A percentile compares a stretch with the other conserved stretches of the same genome.
Evolutionary conservation across 2,113 vertebrate species (phyloP).

Genomic region (Vulpes vulpes): DNA sequence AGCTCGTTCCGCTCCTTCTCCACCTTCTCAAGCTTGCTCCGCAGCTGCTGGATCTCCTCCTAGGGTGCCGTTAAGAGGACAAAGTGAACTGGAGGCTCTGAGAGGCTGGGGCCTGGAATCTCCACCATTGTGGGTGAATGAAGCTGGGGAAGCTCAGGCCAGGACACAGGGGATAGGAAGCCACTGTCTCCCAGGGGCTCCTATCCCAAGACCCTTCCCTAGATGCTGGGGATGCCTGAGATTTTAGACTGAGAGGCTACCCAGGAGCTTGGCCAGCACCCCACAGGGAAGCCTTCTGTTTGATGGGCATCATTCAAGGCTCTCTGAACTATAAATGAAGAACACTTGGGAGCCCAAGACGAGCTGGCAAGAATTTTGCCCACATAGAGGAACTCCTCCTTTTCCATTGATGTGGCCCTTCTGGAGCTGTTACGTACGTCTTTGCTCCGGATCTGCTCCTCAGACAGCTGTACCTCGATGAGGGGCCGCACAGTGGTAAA

Average conservation of each 20-base stretch:
- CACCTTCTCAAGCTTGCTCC: constrained; percentile 94
- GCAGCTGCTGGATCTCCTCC: constrained; percentile 98
- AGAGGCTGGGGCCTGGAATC: not conserved
- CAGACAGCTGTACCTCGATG: constrained; percentile 96
- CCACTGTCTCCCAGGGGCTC: not conserved
- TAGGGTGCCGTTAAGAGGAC: constrained; percentile 73
- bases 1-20: constrained; percentile 98
- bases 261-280: not conserved
- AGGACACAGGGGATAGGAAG: not conserved
- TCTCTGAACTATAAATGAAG: constrained; percentile 6
- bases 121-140: not conserved
- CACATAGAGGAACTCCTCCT: not conserved
- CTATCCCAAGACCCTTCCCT: not conserved
- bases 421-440: constrained; percentile 89
- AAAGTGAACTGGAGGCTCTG: constrained; percentile 14
- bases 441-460: constrained; percentile 97
- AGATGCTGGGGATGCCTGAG: not conserved
- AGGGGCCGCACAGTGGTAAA: constrained; percentile 96
- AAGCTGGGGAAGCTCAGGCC: not conserved
- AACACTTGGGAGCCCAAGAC: not conserved
- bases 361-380: not conserved
- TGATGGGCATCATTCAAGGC: not conserved
- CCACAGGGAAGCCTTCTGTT: not conserved
- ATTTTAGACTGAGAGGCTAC: not conserved
- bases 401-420: fast-evolving